These are phyloP conservation scores for Ferdinandea cuprea DNA, from an alignment of 2,888 invertebrate species.

Conservation along the genomic window DNA sequence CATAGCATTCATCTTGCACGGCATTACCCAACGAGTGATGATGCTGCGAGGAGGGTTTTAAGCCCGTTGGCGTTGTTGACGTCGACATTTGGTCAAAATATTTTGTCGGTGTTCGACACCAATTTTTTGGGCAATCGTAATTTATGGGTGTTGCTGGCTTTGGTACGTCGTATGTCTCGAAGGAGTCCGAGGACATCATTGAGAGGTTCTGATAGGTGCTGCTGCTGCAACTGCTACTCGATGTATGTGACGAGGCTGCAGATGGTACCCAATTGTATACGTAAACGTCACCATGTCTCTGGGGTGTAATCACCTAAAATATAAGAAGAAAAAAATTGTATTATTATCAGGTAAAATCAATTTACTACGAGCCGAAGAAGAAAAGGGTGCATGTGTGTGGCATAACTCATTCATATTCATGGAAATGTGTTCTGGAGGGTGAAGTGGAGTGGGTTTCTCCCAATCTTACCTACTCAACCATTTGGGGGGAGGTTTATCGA, in stretches of 20 bases:
- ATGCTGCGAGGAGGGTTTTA: conserved; percentile 70
- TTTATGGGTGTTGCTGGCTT: conserved; percentile 85
- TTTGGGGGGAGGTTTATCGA: conserved; percentile 64
- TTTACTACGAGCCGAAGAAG: conserved; percentile 53
- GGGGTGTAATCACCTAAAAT: conserved; percentile 87
- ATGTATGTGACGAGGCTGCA: conserved; percentile 74
- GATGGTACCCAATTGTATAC: conserved; percentile 86
- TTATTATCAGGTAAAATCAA: conserved; percentile 47
- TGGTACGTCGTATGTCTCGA: conserved; percentile 85
- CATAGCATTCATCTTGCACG: conserved; percentile 85
- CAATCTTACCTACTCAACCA: conserved; percentile 64
- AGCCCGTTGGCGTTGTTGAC: conserved; percentile 81
- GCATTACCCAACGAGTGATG: conserved; percentile 75
- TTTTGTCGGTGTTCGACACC: conserved; percentile 80
- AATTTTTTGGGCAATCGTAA: conserved; percentile 84
- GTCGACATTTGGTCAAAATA: conserved; percentile 81
- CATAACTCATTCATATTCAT: conserved; percentile 66
- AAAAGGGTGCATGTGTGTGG: conserved; percentile 11
- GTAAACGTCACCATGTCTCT: conserved; percentile 89
- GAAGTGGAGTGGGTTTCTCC: conserved; percentile 35
- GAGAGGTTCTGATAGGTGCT: conserved; percentile 80
- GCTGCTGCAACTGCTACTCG: conserved; percentile 69
- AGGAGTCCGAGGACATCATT: conserved; percentile 78
- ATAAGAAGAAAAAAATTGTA: conserved; percentile 59
- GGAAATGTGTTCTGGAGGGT: conserved; percentile 21